Percentiles rank a stretch among this genome's conserved stretches.
Evolutionary conservation across 1,140 invertebrate species (phyloP).

Genomic region (Radopholus similis): DNA sequence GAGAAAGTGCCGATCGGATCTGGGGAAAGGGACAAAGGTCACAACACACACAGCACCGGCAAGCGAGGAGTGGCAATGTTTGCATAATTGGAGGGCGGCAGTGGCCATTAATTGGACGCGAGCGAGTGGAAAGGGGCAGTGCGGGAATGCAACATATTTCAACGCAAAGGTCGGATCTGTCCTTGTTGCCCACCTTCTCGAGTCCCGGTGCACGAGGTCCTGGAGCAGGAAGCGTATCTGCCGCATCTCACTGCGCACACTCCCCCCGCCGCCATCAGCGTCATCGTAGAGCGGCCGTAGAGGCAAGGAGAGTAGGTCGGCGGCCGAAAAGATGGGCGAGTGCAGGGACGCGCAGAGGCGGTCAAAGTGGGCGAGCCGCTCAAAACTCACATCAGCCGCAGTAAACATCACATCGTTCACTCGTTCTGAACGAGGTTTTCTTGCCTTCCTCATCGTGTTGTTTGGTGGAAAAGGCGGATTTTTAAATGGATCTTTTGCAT

Average conservation of each 20-base stretch:
- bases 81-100: background rate
- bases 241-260: background rate
- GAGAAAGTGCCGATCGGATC: background rate
- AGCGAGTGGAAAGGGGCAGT: background rate
- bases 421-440: background rate
- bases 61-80: background rate
- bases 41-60: background rate
- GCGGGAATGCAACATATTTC: background rate
- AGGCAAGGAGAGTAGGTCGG: conserved; percentile 29
- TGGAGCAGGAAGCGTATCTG: conserved; percentile 27
- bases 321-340: conserved; percentile 31
- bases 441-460: background rate
- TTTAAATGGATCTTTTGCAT: background rate
- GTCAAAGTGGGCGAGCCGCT: conserved; percentile 25
- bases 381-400: background rate
- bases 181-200: background rate
- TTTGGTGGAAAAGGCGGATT: background rate
- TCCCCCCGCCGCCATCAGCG: background rate
- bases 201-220: conserved; percentile 1
- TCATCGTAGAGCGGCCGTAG: conserved; percentile 13
- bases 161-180: background rate
- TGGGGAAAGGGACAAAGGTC: too few relatives aligned
- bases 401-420: background rate
- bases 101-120: background rate
- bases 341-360: conserved; percentile 1